A percentile compares a stretch with the other conserved stretches of the same genome.
Conservation (phyloP, 2,888 invertebrate species). For the Caradrina clavipalpis region DNA sequence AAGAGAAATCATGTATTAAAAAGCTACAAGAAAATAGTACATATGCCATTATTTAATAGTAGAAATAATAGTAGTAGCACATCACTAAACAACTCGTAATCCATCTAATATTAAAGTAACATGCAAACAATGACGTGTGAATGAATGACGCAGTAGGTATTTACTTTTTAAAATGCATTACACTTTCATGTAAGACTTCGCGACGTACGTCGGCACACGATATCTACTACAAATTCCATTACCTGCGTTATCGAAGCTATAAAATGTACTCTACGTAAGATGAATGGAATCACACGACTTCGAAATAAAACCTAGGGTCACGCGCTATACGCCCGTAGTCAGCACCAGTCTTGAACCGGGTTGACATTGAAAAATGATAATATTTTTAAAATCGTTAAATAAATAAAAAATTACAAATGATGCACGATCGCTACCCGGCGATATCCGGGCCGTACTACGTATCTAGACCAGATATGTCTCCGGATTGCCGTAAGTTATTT, state of each 20-base stretch:
- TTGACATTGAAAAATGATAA: slow-evolving; percentile 72
- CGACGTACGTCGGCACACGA: slow-evolving; percentile 39
- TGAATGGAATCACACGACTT: slow-evolving; percentile 70
- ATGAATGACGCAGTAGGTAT: slow-evolving; percentile 21
- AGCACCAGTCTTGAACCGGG: slow-evolving; percentile 66
- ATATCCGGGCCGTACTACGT: slow-evolving; percentile 75
- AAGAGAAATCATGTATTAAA: neutral
- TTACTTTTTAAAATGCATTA: slow-evolving; percentile 31
- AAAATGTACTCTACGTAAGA: slow-evolving; percentile 71
- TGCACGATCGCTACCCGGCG: slow-evolving; percentile 69
- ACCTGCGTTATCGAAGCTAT: slow-evolving; percentile 69
- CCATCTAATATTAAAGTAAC: slow-evolving; percentile 8
- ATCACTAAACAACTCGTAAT: slow-evolving; percentile 15
- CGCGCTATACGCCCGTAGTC: slow-evolving; percentile 69
- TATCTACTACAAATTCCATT: slow-evolving; percentile 52
- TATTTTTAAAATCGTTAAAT: slow-evolving; percentile 34
- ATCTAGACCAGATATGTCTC: slow-evolving; percentile 71
- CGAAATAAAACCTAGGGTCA: slow-evolving; percentile 77
- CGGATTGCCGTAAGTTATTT: slow-evolving; percentile 75
- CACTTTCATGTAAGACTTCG: slow-evolving; percentile 50
- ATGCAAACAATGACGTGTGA: slow-evolving; percentile 52
- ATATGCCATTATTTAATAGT: neutral
- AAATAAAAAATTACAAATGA: slow-evolving; percentile 51
- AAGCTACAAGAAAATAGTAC: neutral
- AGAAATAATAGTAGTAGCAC: slow-evolving; percentile 13